Conservation (phyloP, 1,140 invertebrate species). For the Drosophila burlai region DNA sequence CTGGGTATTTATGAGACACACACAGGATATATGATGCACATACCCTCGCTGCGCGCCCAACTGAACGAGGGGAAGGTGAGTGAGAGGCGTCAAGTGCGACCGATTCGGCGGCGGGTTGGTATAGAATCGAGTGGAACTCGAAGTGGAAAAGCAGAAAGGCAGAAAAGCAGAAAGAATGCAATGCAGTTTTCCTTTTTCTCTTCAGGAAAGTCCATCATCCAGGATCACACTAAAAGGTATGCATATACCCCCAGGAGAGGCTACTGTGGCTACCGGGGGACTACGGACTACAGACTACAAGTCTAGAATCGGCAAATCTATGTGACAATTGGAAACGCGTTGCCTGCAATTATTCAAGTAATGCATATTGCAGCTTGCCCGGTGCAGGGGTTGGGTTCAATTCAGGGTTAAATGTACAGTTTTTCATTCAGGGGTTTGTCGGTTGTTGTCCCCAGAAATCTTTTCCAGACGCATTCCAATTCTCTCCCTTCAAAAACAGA, state of each 20-base stretch:
- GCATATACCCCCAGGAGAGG: slow-evolving; percentile 1
- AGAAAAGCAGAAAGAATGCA: slow-evolving; percentile 14
- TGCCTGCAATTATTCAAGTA: slow-evolving; percentile 56
- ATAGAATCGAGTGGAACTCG: slow-evolving; percentile 9
- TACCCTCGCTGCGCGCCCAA: slow-evolving; percentile 13
- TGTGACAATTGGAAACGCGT: slow-evolving; percentile 21
- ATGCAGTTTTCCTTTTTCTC: neutral
- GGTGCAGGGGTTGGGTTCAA: slow-evolving; percentile 52
- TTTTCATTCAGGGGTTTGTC: slow-evolving; percentile 49
- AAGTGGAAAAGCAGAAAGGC: slow-evolving; percentile 27
- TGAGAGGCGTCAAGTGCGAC: slow-evolving; percentile 19
- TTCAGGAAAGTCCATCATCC: neutral
- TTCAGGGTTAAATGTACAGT: slow-evolving; percentile 74
- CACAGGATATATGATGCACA: slow-evolving; percentile 23
- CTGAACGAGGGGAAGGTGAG: slow-evolving; percentile 11
- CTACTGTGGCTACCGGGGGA: neutral
- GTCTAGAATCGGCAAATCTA: slow-evolving; percentile 9
- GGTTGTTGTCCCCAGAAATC: neutral
- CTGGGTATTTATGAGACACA: slow-evolving; percentile 22
- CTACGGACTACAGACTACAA: neutral
- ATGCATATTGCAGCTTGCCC: slow-evolving; percentile 55
- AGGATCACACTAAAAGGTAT: neutral
- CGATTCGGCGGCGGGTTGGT: slow-evolving; percentile 32
- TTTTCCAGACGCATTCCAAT: slow-evolving; percentile 9
- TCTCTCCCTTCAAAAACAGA: slow-evolving; percentile 4